Evolutionary conservation across 2,888 invertebrate genomes (phyloP).

Genomic region (Teinopalpus imperialis): DNA sequence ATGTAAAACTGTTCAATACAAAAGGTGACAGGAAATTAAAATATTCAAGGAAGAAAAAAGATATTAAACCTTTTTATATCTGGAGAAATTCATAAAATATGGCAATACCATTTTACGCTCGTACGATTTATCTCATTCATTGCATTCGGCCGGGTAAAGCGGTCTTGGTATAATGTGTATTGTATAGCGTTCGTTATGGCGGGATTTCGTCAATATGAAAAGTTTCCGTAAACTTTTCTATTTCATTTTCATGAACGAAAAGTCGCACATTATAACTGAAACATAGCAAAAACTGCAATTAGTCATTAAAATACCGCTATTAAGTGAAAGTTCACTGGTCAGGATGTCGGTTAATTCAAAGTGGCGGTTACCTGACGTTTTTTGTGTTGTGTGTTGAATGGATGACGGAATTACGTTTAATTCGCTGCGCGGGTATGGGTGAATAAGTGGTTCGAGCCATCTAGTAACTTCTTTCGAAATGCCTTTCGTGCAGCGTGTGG

Average conservation of each 20-base stretch:
- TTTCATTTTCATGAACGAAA: slow-evolving; percentile 48
- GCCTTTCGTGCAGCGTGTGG: slow-evolving; percentile 93
- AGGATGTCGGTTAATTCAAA: slow-evolving; percentile 81
- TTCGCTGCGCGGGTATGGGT: slow-evolving; percentile 71
- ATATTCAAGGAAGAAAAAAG: too few relatives aligned
- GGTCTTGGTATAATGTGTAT: slow-evolving; percentile 35
- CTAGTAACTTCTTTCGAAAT: slow-evolving; percentile 78
- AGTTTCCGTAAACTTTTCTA: slow-evolving; percentile 67
- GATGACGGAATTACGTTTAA: slow-evolving; percentile 73
- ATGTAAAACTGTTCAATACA: too few relatives aligned
- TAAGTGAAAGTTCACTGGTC: slow-evolving; percentile 70
- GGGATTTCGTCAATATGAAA: slow-evolving; percentile 68
- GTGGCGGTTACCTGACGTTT: slow-evolving; percentile 82
- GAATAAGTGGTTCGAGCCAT: slow-evolving; percentile 62
- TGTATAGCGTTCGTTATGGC: slow-evolving; percentile 53
- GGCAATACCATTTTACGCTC: slow-evolving; percentile 16
- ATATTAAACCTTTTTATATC: too few relatives aligned
- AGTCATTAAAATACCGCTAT: slow-evolving; percentile 39
- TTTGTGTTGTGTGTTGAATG: slow-evolving; percentile 80
- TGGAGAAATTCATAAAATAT: neutral
- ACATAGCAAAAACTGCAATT: slow-evolving; percentile 41
- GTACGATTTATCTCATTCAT: slow-evolving; percentile 38
- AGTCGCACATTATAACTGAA: slow-evolving; percentile 36
- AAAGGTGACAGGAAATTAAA: too few relatives aligned
- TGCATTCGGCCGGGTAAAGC: slow-evolving; percentile 65